phyloP scores from a whole-genome alignment of 37 sponge, comb jelly and placozoan species.

The Aplysina aerophoba region DNA sequence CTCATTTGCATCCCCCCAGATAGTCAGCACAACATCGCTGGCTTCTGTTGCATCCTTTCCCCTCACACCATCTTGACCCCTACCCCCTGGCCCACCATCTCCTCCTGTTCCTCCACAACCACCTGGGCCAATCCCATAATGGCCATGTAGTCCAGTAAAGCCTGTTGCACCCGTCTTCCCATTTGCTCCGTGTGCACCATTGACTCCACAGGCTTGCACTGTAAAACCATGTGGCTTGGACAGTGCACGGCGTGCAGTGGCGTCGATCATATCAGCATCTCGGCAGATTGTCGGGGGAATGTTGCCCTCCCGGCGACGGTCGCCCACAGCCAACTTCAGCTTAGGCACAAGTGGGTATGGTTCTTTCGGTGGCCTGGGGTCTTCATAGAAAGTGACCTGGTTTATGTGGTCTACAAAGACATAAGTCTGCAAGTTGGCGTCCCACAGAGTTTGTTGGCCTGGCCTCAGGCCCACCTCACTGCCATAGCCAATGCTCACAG shows the following conservation, averaged over 20 bases:
- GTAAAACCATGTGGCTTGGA: slow-evolving; percentile 58
- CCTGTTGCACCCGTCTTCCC: slow-evolving; percentile 54
- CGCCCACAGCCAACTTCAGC: slow-evolving; percentile 52
- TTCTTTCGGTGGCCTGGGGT: slow-evolving; percentile 68
- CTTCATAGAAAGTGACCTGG: slow-evolving; percentile 73
- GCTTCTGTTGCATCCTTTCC: slow-evolving; percentile 74
- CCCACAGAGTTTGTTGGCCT: slow-evolving; percentile 82
- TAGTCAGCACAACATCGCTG: slow-evolving; percentile 66
- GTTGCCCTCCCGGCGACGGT: slow-evolving; percentile 34
- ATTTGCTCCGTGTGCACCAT: slow-evolving; percentile 46
- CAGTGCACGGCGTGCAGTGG: slow-evolving; percentile 61
- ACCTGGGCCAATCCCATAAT: slow-evolving; percentile 29
- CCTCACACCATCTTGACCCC: slow-evolving; percentile 49
- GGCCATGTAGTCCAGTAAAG: slow-evolving; percentile 34
- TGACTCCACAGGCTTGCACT: slow-evolving; percentile 59
- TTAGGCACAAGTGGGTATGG: slow-evolving; percentile 46
- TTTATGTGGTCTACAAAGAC: slow-evolving; percentile 80
- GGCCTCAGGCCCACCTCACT: slow-evolving; percentile 69
- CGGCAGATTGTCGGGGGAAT: slow-evolving; percentile 44
- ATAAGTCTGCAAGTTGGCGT: slow-evolving; percentile 51
- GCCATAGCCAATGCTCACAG: slow-evolving; percentile 85
- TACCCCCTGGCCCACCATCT: slow-evolving; percentile 62
- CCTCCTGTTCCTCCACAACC: slow-evolving; percentile 62
- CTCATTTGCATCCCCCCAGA: slow-evolving; percentile 59
- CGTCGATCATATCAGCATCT: slow-evolving; percentile 28